Evolutionary conservation across 2,797 vertebrate genomes (phyloP), one percentile per base, ranked within the genome.

Genomic region (Falco novaeseelandiae): DNA sequence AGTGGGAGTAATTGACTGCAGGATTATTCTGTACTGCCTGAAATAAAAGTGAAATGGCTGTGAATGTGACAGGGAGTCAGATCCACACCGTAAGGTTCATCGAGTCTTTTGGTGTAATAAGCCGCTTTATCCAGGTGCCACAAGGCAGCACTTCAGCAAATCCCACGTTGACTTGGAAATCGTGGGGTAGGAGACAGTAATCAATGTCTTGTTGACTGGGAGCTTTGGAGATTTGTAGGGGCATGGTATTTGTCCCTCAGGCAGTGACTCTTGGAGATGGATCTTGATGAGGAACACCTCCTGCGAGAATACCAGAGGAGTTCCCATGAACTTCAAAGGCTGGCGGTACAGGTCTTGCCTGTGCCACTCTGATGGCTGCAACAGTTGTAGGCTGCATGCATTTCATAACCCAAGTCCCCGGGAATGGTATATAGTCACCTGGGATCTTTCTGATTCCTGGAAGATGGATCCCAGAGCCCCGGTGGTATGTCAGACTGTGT

Each of bases 1-100:
- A 96, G 95, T 96, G 93, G 94, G 89, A 95, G 93, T 88, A 89
- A 91, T 77, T 94, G 91, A 83, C 90, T 90, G 87, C 71, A 36
- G 86, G 73, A 88, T 95, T 76, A 66, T 93, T 86, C 88, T 90
- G 5, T 55, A 51, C 61, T 27, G 79, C 65, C 76, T 90, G 88
- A 80, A 94, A 96, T 54, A 57, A 74, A 92, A 93, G 93, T 29
- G 8, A 92, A 76, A 84, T 16, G 83, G 71, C 80, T 93, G 73
- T 5, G 42, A 89, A 65, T 46, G 73, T 73, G 73, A 89, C 90
- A 70, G 16, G 32, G 85, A 92, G 78, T 57, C 88, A 49, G n/a
- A 82, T 58, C 74, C 76, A 65, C 49, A 6, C 44, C 0, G 8
- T 46, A 62, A 83, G 26, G 29, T 49, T 62, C 1, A 1, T 55